A percentile compares a stretch with the other conserved stretches of the same genome.
Conservation (phyloP, 2,888 invertebrate genomes). For the Argynnis bischoffii region DNA sequence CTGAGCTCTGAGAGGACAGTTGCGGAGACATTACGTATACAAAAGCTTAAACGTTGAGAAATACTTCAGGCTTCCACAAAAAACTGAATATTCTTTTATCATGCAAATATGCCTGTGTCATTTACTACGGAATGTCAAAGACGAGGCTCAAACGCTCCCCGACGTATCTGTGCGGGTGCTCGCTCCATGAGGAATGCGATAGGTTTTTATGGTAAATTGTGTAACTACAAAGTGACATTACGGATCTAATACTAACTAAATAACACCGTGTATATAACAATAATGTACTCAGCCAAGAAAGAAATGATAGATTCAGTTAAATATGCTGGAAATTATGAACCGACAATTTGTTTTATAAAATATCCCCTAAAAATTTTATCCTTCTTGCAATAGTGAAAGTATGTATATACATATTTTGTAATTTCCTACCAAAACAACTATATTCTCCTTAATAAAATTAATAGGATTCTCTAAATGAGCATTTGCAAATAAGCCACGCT, state of each 20-base stretch:
- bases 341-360: too few species aligned
- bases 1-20: not conserved
- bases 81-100: conserved; percentile 11
- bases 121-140: not conserved
- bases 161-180: not conserved
- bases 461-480: not conserved
- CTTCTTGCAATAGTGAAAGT: too few species aligned
- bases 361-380: too few species aligned
- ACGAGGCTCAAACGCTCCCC: not conserved
- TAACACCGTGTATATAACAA: too few species aligned
- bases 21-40: not conserved
- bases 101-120: conserved; percentile 16
- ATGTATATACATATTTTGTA: not conserved
- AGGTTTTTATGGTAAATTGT: not conserved
- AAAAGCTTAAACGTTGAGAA: conserved; percentile 5
- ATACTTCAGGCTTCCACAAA: conserved; percentile 1
- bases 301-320: too few species aligned
- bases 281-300: too few species aligned
- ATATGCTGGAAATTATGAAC: too few species aligned
- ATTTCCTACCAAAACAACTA: not conserved
- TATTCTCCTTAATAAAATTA: not conserved
- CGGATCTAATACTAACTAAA: not conserved
- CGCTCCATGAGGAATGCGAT: not conserved
- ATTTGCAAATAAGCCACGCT: not conserved
- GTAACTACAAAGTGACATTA: not conserved